Evolutionary conservation across 2,797 vertebrate genomes (phyloP), one percentile per base, ranked within the genome.

Genomic region (Sebastes kiyomatsui): DNA sequence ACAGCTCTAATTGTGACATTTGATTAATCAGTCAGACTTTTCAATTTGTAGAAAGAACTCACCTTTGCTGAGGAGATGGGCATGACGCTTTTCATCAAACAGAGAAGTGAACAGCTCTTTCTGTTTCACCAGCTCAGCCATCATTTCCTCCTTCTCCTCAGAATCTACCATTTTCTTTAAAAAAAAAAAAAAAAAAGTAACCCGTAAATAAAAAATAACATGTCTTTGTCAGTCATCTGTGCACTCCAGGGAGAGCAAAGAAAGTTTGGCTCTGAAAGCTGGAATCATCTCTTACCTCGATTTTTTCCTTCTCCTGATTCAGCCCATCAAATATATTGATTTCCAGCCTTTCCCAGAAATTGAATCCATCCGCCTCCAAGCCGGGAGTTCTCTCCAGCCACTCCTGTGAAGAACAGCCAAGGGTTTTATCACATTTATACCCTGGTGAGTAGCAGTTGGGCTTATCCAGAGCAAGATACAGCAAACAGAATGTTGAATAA

Each of bases 341-440:
- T 95, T 98, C 95, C 84, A 99, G 94, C 90, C 96, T 96, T 68
- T 94, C 95, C 98, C 98, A 99, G 93, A 99, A 99, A 93, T 99
- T 96, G 95, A 99, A 99, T 81, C 96, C 97, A 76, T 97, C 94
- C 49, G 81, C 93, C 13, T 98, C 96, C 23, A 99, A 95, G 64
- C 98, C 98, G 0, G 98, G 98, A 72, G 99, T 99, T 94, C 99
- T 97, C 95, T 99, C 98, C 87, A 99, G 95, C 98, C 98, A 99
- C 91, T 97, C 95, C 98, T 99, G 84, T 69, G 27, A 79, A 83
- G 52, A 85, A 69, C 14, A 76, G 27, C n/a, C 67, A 56, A n/a
- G 18, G 46, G 4, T 18, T 73, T 79, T 66, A 82, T 67, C 64
- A 82, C 67, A 33, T 75, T 76, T 27, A 58, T 68, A 23, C 38